phyloP scores from a whole-genome alignment of 2,888 invertebrate species.

The Nowickia ferox region DNA sequence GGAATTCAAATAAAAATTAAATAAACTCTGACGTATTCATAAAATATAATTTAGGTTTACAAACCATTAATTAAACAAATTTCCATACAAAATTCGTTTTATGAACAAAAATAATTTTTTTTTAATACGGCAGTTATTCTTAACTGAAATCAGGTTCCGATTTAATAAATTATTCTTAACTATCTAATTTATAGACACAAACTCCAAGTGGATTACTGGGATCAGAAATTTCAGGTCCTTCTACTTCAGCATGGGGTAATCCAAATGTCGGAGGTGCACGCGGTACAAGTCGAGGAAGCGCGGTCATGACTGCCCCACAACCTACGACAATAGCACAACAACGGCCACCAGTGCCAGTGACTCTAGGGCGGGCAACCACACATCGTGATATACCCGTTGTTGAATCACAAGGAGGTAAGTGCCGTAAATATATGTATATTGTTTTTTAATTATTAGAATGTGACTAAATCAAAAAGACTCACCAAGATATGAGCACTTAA shows the following conservation, averaged over 20 bases:
- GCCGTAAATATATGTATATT: neutral
- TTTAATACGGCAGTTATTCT: neutral
- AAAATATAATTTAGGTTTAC: too few relatives aligned
- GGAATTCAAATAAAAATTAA: too few relatives aligned
- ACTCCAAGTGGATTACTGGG: neutral
- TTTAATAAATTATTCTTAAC: too few relatives aligned
- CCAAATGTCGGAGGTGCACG: slow-evolving; percentile 60
- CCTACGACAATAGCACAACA: slow-evolving; percentile 73
- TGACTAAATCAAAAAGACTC: too few relatives aligned
- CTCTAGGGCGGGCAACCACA: slow-evolving; percentile 75
- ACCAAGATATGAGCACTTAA: too few relatives aligned
- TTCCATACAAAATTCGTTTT: too few relatives aligned
- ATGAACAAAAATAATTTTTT: too few relatives aligned
- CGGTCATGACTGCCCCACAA: slow-evolving; percentile 56
- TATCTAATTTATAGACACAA: neutral
- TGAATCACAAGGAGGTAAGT: slow-evolving; percentile 67
- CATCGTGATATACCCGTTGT: slow-evolving; percentile 73
- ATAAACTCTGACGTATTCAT: too few relatives aligned
- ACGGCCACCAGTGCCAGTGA: slow-evolving; percentile 73
- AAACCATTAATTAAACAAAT: too few relatives aligned
- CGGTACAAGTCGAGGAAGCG: slow-evolving; percentile 66
- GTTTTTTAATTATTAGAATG: neutral
- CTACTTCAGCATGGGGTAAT: slow-evolving; percentile 70
- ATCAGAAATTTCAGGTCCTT: neutral
- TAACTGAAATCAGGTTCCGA: neutral